phyloP scores from a whole-genome alignment of 53 echinoderm and acorn worm genomes.

The Arbacia lixula region DNA sequence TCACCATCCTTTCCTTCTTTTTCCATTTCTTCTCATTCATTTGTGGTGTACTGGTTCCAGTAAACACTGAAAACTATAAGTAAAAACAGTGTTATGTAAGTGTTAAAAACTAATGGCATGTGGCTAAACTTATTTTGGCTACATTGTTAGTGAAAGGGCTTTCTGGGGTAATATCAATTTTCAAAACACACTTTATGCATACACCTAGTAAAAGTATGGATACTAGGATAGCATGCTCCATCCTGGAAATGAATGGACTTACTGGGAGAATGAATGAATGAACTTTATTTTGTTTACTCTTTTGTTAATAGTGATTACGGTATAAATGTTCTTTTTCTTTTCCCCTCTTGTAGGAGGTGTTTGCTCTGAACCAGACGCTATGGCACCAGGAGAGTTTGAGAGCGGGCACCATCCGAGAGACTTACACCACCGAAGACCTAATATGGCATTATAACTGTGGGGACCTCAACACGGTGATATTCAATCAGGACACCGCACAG shows the following conservation, averaged over 20 bases:
- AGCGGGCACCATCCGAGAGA: constrained; percentile 66
- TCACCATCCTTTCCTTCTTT: no score
- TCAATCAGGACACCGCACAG: constrained; percentile 95
- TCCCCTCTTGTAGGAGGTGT: constrained; percentile 77
- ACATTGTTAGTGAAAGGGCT: no score
- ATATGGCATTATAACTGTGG: constrained; percentile 99
- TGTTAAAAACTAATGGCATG: no score
- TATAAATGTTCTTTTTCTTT: background rate
- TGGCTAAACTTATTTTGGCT: no score
- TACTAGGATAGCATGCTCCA: background rate
- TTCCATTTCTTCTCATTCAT: no score
- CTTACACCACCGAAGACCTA: constrained; percentile 92
- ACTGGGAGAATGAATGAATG: no score
- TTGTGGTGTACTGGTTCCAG: no score
- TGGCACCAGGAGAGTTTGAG: constrained; percentile 93
- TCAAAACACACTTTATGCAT: no score
- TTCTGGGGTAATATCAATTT: no score
- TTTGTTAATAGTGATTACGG: background rate
- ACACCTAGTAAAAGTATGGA: constrained; percentile 1
- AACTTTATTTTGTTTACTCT: no score
- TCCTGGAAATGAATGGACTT: background rate
- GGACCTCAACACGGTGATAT: constrained; percentile 91
- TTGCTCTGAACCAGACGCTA: constrained; percentile 93
- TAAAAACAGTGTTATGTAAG: no score
- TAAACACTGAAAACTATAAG: no score